Conservation (phyloP, 2,113 vertebrate genomes). For the Pimephales promelas region DNA sequence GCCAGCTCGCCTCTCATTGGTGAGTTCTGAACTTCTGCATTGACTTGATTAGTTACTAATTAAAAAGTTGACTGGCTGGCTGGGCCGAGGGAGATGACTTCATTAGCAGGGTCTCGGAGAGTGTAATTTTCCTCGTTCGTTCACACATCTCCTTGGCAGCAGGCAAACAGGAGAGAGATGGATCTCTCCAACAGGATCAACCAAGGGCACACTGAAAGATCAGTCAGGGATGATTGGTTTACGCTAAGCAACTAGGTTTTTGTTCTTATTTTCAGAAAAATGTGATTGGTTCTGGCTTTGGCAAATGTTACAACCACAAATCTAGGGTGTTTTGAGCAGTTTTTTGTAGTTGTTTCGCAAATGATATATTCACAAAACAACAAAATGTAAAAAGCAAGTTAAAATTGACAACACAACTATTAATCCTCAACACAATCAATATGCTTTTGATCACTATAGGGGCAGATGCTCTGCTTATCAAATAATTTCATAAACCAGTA, state of each 20-base stretch:
- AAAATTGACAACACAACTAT: not conserved
- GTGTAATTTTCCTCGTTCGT: conserved; percentile 87
- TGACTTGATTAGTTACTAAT: conserved; percentile 97
- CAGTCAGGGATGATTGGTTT: not conserved
- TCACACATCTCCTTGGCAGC: conserved; percentile 79
- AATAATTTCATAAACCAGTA: no score
- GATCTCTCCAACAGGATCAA: conserved; percentile 69
- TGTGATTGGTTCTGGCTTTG: not conserved
- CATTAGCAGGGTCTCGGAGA: conserved; percentile 87
- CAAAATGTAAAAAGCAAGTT: not conserved
- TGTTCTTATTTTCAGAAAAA: not conserved
- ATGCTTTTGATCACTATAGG: no score
- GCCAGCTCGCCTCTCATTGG: conserved; percentile 59
- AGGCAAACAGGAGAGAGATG: conserved; percentile 66
- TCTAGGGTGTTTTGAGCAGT: not conserved
- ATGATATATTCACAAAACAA: not conserved
- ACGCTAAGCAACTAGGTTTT: not conserved
- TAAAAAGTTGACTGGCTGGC: conserved; percentile 86
- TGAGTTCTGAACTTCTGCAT: conserved; percentile 74
- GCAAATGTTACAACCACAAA: not conserved
- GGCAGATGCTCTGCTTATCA: no score
- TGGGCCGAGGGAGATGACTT: conserved; percentile 80
- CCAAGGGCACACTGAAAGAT: not conserved
- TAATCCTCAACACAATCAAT: not conserved
- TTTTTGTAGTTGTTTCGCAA: no score